Evolutionary conservation across 2,113 vertebrate species (phyloP).

Genomic region (Hypocryptadius cinnamomeus): DNA sequence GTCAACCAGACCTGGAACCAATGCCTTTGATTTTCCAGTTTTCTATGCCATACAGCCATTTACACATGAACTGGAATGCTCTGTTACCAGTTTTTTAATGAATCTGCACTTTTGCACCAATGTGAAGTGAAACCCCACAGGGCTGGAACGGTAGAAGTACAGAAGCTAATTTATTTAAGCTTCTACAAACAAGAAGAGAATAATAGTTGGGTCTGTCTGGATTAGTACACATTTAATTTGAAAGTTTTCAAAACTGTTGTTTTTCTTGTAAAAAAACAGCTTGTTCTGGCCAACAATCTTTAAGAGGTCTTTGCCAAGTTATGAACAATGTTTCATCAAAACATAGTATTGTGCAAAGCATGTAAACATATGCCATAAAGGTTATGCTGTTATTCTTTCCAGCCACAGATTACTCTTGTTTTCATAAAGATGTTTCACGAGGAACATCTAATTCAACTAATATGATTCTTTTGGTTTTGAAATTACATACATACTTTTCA

Average conservation of each 20-base stretch:
- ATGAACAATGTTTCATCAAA: constrained; percentile 15
- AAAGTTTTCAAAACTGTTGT: neutral
- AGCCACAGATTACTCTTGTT: neutral
- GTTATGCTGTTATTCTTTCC: neutral
- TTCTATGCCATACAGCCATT: neutral
- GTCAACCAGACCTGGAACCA: neutral
- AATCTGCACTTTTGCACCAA: neutral
- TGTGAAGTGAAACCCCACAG: neutral
- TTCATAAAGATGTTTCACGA: neutral
- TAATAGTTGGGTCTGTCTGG: neutral
- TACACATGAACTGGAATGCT: neutral
- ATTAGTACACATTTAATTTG: neutral
- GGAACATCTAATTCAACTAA: constrained; percentile 14
- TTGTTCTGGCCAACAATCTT: neutral
- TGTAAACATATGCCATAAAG: constrained; percentile 2
- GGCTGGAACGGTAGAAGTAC: neutral
- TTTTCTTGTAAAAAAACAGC: neutral
- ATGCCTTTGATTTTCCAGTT: neutral
- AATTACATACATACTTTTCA: neutral
- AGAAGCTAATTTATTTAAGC: neutral
- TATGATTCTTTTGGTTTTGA: neutral
- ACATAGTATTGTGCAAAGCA: neutral
- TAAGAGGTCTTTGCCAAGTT: neutral
- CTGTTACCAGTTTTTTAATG: neutral
- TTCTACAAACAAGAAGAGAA: neutral